Percentiles rank a stretch among this genome's conserved stretches.
phyloP scores from a whole-genome alignment of 1,140 invertebrate species.

The Archivesica marissinica region DNA sequence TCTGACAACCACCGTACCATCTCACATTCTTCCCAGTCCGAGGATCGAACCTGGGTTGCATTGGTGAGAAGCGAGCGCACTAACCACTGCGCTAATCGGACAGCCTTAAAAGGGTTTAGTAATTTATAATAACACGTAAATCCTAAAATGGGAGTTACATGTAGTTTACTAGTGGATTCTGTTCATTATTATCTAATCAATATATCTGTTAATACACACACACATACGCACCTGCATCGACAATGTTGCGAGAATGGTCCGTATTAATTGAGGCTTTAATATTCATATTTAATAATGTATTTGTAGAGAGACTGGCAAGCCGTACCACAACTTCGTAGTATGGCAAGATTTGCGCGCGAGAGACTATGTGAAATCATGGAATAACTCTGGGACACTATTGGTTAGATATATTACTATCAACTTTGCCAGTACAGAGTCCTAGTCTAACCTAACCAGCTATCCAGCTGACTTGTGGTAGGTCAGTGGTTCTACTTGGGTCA shows the following conservation, averaged over 20 bases:
- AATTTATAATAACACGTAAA: not conserved
- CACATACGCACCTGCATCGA: not conserved
- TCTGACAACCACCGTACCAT: no score
- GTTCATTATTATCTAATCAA: not conserved
- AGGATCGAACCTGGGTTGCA: no score
- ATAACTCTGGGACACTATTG: conserved; percentile 91
- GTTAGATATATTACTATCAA: conserved; percentile 83
- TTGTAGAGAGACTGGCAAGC: conserved; percentile 88
- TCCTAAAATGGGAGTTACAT: not conserved
- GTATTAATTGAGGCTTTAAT: not conserved
- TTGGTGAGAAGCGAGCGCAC: no score
- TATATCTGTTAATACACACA: not conserved
- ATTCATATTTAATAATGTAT: not conserved
- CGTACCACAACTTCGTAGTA: conserved; percentile 97
- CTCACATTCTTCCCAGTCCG: no score
- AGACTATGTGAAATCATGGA: conserved; percentile 92
- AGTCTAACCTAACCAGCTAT: no score
- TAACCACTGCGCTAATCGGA: no score
- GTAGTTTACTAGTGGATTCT: not conserved
- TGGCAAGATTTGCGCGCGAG: conserved; percentile 97
- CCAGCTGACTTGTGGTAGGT: no score
- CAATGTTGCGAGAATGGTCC: not conserved
- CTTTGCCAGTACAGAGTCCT: no score
- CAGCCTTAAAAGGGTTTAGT: not conserved
- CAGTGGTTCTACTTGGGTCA: no score